Percentiles rank a stretch among this genome's conserved stretches.
These are phyloP conservation scores for Caenorhabditis tropicalis DNA, from an alignment of 1,140 invertebrate species.

Conservation along the genomic window DNA sequence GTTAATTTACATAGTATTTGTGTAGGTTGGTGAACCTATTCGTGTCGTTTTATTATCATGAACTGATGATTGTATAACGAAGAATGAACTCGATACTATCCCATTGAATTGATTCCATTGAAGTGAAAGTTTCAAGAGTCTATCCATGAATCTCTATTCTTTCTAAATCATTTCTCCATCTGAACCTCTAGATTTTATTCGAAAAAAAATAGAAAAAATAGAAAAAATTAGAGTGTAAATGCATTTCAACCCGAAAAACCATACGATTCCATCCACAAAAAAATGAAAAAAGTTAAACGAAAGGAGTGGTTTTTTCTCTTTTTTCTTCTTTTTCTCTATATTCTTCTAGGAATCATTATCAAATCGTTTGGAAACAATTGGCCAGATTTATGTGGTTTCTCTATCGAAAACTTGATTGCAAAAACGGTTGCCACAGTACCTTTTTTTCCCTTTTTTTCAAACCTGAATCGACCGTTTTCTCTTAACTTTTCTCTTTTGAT, in stretches of 20 bases:
- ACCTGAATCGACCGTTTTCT: not conserved
- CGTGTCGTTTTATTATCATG: not conserved
- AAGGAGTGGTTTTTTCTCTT: conserved; percentile 25
- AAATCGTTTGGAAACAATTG: not conserved
- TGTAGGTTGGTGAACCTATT: not conserved
- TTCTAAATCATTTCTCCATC: no score
- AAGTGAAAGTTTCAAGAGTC: no score
- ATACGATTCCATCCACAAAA: not conserved
- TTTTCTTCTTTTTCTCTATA: not conserved
- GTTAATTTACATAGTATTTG: conserved; percentile 11
- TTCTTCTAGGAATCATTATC: not conserved
- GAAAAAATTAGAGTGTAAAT: not conserved
- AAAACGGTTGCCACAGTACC: not conserved
- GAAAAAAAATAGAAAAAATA: no score
- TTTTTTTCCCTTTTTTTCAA: not conserved
- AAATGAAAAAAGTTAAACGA: not conserved
- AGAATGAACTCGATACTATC: no score
- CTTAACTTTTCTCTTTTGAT: not conserved
- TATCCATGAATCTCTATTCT: no score
- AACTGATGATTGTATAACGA: not conserved
- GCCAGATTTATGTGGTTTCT: not conserved
- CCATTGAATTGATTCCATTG: no score
- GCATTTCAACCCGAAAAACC: not conserved
- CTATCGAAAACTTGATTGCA: not conserved
- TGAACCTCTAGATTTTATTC: no score